phyloP scores from a whole-genome alignment of 2,113 vertebrate species.

The Origma solitaria region DNA sequence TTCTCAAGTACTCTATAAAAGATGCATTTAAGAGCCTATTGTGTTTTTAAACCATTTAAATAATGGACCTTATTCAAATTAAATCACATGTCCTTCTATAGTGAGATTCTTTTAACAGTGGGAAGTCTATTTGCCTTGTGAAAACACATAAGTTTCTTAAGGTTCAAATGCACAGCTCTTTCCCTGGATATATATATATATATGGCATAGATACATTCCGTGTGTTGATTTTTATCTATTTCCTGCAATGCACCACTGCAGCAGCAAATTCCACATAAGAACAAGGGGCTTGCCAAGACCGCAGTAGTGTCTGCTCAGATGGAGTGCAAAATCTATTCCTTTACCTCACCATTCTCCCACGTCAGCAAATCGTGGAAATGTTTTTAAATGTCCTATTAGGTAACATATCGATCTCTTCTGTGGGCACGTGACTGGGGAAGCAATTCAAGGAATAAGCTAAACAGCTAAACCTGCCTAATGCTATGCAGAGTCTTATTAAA shows the following conservation, averaged over 20 bases:
- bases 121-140: background rate
- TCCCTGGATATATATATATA: background rate
- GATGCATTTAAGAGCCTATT: background rate
- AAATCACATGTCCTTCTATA: background rate
- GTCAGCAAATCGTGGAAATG: conserved; percentile 63
- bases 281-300: conserved; percentile 49
- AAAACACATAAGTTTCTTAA: background rate
- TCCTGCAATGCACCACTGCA: conserved; percentile 76
- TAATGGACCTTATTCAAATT: background rate
- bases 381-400: conserved; percentile 62
- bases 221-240: conserved; percentile 50
- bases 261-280: conserved; percentile 45
- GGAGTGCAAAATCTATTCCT: conserved; percentile 52
- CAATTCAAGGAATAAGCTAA: background rate
- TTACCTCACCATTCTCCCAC: conserved; percentile 8
- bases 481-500: background rate
- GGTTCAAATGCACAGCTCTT: background rate
- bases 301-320: conserved; percentile 35
- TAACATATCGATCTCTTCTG: conserved; percentile 51
- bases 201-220: background rate
- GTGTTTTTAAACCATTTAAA: conserved; percentile 6
- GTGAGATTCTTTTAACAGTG: background rate
- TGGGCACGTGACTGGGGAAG: conserved; percentile 12
- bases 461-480: background rate
- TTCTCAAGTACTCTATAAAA: background rate